phyloP scores from a whole-genome alignment of 2,888 invertebrate genomes.

The Dicycla oo region DNA sequence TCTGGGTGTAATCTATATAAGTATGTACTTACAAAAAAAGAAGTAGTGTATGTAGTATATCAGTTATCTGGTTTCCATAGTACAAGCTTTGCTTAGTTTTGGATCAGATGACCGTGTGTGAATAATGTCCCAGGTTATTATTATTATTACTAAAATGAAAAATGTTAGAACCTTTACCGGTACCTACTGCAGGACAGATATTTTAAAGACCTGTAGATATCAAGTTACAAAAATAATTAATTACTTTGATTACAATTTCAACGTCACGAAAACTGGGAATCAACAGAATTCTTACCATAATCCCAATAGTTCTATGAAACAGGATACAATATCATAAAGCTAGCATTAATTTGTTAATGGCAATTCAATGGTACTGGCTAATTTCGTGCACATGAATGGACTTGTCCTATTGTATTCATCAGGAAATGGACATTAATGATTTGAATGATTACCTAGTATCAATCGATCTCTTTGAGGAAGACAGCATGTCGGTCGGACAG shows the following conservation, averaged over 20 bases:
- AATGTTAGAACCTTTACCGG: not conserved
- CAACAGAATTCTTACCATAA: not conserved
- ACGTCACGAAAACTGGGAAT: not conserved
- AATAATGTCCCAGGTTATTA: too few species aligned
- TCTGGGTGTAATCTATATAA: too few species aligned
- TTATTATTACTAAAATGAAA: not conserved
- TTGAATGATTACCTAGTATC: conserved; percentile 18
- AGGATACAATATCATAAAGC: conserved; percentile 16
- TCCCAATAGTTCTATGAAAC: not conserved
- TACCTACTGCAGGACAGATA: not conserved
- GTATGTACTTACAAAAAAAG: too few species aligned
- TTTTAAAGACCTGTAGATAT: not conserved
- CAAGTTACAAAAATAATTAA: not conserved
- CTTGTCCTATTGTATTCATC: conserved; percentile 14
- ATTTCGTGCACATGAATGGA: conserved; percentile 29
- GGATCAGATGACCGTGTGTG: too few species aligned
- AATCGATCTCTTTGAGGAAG: conserved; percentile 2
- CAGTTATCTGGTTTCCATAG: too few species aligned
- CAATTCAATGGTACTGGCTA: conserved; percentile 1
- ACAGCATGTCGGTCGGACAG: not conserved
- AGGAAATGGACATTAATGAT: conserved; percentile 29
- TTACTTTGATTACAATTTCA: not conserved
- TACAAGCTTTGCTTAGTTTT: too few species aligned
- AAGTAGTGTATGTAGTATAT: too few species aligned
- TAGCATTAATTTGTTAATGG: conserved; percentile 24